Conservation (phyloP, 2,797 vertebrate species). For the Aldrovandia affinis region DNA sequence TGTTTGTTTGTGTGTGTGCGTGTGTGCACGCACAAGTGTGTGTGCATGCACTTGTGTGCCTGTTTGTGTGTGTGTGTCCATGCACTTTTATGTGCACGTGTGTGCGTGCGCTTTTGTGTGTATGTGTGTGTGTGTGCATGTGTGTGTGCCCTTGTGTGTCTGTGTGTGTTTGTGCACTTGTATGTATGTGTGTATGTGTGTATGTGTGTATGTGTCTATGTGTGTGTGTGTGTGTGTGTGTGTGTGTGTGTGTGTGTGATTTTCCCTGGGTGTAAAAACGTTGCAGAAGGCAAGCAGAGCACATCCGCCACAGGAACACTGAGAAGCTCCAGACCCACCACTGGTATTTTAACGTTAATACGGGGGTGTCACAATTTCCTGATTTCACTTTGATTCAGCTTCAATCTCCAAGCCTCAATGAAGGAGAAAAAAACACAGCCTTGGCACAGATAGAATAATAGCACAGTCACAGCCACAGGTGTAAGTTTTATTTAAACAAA, state of each 20-base stretch:
- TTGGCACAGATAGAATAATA: too few species aligned
- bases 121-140: conserved; percentile 14
- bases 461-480: too few species aligned
- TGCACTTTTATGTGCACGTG: conserved; percentile 28
- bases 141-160: too few species aligned
- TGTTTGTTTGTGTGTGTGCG: background rate
- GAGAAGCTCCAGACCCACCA: too few species aligned
- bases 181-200: background rate
- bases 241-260: conserved; percentile 28
- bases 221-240: background rate
- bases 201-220: background rate
- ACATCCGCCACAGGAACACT: conserved; percentile 13
- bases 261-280: conserved; percentile 9
- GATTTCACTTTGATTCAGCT: too few species aligned
- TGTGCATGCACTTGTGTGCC: background rate
- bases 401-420: too few species aligned
- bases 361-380: too few species aligned
- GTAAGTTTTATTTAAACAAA: too few species aligned
- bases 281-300: conserved; percentile 53
- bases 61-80: conserved; percentile 14
- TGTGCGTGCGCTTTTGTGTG: conserved; percentile 11
- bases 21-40: too few species aligned
- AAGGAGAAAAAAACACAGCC: too few species aligned
- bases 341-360: too few species aligned
- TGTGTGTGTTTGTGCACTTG: too few species aligned